A percentile compares a stretch with the other conserved stretches of the same genome.
phyloP scores from a whole-genome alignment of 2,797 vertebrate genomes.

The Argentina silus region DNA sequence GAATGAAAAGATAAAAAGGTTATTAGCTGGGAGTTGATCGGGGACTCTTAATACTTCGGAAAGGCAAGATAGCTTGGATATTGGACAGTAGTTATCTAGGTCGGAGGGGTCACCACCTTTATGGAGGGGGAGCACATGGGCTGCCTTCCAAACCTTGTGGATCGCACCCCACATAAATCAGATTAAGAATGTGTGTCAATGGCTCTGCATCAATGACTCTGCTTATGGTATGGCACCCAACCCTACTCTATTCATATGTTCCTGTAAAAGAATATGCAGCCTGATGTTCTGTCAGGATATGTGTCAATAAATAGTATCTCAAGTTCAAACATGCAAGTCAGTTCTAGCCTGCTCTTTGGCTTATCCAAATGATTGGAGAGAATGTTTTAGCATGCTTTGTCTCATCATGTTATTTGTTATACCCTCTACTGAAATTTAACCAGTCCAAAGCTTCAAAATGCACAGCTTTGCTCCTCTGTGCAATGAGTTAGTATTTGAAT shows the following conservation, averaged over 20 bases:
- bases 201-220: no score
- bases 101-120: no score
- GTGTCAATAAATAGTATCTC: constrained; percentile 8
- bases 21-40: no score
- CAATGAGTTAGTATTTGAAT: not conserved
- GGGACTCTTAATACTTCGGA: no score
- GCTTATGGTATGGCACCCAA: not conserved
- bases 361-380: not conserved
- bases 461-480: not conserved
- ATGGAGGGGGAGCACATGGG: no score
- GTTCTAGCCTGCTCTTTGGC: constrained; percentile 7
- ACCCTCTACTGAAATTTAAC: not conserved
- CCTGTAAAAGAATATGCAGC: not conserved
- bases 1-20: no score
- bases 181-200: no score
- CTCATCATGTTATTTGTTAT: not conserved
- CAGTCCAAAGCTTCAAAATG: constrained; percentile 19
- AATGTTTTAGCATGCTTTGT: not conserved
- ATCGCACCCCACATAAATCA: no score
- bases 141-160: no score
- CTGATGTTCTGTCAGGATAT: not conserved
- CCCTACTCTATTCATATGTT: not conserved
- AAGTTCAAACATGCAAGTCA: constrained; percentile 17
- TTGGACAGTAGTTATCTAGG: no score
- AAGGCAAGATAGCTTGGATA: no score